Conservation (phyloP, 2,797 vertebrate species). For the Harpagifer antarcticus region DNA sequence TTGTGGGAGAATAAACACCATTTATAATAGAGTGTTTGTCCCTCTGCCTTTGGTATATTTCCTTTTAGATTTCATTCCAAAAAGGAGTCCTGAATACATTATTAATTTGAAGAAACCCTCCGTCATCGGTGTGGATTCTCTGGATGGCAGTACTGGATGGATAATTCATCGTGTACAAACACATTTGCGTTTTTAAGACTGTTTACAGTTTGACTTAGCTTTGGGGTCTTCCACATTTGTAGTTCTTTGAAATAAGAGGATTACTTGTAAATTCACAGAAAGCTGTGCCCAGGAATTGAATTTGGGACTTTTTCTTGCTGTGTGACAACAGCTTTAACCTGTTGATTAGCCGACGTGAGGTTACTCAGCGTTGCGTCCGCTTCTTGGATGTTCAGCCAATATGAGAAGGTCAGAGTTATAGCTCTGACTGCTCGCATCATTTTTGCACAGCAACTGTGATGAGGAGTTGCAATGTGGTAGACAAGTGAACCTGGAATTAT, state of each 20-base stretch:
- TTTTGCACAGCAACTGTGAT: slow-evolving; percentile 14
- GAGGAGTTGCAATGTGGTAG: not conserved
- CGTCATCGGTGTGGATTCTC: not conserved
- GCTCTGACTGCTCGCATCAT: slow-evolving; percentile 3
- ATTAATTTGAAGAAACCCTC: not conserved
- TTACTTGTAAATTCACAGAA: slow-evolving; percentile 2
- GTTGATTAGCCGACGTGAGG: no score
- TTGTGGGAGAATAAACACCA: not conserved
- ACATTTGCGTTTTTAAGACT: slow-evolving; percentile 7
- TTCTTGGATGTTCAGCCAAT: slow-evolving; percentile 12
- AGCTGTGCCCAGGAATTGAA: not conserved
- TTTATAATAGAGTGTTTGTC: not conserved
- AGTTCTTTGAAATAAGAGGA: slow-evolving; percentile 15
- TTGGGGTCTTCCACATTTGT: not conserved
- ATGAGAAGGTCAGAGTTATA: slow-evolving; percentile 32
- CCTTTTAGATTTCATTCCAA: not conserved
- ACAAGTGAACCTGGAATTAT: slow-evolving; percentile 11
- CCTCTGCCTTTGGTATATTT: not conserved
- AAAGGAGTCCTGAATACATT: not conserved
- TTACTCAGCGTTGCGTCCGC: not conserved
- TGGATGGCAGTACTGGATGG: not conserved
- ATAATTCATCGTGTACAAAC: slow-evolving; percentile 14
- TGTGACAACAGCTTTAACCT: slow-evolving; percentile 2
- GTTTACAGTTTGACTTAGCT: not conserved
- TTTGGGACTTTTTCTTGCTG: not conserved